Percentiles rank a stretch among this genome's conserved stretches.
phyloP scores from a whole-genome alignment of 1,140 invertebrate genomes.

The Manduca sexta region DNA sequence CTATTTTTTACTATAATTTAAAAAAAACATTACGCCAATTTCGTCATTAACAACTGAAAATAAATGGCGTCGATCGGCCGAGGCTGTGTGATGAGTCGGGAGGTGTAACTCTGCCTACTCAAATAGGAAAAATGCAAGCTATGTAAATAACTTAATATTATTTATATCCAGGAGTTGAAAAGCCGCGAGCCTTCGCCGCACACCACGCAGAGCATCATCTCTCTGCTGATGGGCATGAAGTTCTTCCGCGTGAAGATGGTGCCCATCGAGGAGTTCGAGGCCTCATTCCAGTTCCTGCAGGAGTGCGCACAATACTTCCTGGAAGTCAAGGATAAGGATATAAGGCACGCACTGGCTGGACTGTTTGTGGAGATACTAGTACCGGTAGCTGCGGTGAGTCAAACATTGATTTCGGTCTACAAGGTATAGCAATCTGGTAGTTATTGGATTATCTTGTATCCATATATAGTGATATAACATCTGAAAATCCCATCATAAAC shows the following conservation, averaged over 20 bases:
- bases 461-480: too few species aligned
- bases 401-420: too few species aligned
- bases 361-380: constrained; percentile 99
- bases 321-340: constrained; percentile 98
- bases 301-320: constrained; percentile 99
- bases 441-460: too few species aligned
- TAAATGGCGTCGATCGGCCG: too few species aligned
- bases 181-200: constrained; percentile 91
- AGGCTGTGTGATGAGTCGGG: too few species aligned
- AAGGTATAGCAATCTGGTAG: too few species aligned
- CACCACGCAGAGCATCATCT: constrained; percentile 96
- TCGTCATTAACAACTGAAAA: too few species aligned
- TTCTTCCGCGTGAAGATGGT: constrained; percentile 97
- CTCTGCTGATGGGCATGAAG: constrained; percentile 99
- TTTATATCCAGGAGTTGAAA: constrained; percentile 58
- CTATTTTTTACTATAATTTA: too few species aligned
- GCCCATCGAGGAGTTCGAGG: constrained; percentile 99
- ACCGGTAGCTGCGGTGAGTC: constrained; percentile 94
- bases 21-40: too few species aligned
- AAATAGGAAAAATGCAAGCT: too few species aligned
- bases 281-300: constrained; percentile 98
- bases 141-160: not conserved
- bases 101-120: too few species aligned
- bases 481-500: too few species aligned
- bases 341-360: constrained; percentile 97